Conservation (phyloP, 1,140 invertebrate species). For the Anthonomus grandis region DNA sequence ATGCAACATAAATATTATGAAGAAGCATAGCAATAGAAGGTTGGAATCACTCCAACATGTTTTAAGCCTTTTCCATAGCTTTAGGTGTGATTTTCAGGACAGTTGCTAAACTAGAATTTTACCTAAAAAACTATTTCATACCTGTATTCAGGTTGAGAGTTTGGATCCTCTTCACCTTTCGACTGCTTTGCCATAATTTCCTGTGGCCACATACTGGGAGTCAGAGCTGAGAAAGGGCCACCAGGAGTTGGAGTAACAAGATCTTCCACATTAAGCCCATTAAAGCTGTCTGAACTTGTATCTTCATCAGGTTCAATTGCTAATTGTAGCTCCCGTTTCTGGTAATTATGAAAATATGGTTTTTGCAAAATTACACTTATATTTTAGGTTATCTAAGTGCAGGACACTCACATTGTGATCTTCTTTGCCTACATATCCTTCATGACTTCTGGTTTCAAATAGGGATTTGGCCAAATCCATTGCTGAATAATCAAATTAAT, state of each 20-base stretch:
- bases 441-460: conserved; percentile 78
- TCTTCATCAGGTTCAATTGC: conserved; percentile 81
- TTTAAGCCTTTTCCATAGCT: too few relatives aligned
- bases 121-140: conserved; percentile 35
- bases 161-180: conserved; percentile 65
- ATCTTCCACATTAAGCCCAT: conserved; percentile 63
- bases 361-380: conserved; percentile 10
- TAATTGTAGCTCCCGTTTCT: conserved; percentile 71
- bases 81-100: too few relatives aligned
- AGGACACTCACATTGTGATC: conserved; percentile 74
- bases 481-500: too few relatives aligned
- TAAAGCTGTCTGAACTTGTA: conserved; percentile 56
- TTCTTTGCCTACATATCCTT: conserved; percentile 82
- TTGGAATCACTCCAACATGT: too few relatives aligned
- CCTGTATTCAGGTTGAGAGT: conserved; percentile 63
- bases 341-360: conserved; percentile 11
- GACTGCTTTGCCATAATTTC: conserved; percentile 82
- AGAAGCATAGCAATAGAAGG: too few relatives aligned
- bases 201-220: conserved; percentile 95
- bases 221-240: conserved; percentile 85
- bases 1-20: too few relatives aligned
- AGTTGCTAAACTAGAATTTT: too few relatives aligned
- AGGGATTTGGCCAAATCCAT: conserved; percentile 87
- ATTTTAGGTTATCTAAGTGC: conserved; percentile 10
- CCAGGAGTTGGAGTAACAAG: conserved; percentile 68